phyloP scores from a whole-genome alignment of 2,113 vertebrate genomes.

The Triplophysa rosa region DNA sequence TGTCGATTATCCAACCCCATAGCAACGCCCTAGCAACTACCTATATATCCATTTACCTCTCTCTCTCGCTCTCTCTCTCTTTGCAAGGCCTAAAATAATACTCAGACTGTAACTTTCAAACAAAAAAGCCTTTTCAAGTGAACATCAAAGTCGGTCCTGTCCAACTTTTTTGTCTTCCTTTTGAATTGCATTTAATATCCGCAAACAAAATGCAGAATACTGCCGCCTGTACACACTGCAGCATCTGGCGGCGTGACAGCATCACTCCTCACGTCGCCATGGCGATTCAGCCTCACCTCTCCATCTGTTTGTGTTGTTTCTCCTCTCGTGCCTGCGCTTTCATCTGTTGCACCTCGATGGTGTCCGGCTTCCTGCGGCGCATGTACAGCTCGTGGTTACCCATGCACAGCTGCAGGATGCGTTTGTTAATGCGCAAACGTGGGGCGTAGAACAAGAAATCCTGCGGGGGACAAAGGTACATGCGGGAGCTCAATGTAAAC shows the following conservation, averaged over 20 bases:
- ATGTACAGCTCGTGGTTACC: constrained; percentile 97
- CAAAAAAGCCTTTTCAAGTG: no score
- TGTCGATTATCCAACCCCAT: no score
- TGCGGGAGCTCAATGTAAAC: not conserved
- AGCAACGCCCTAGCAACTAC: no score
- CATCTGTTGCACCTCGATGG: constrained; percentile 98
- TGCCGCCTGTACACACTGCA: not conserved
- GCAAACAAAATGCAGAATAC: not conserved
- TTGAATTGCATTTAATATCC: no score
- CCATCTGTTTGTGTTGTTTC: constrained; percentile 87
- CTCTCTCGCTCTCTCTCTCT: no score
- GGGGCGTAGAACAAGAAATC: constrained; percentile 95
- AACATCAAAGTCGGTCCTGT: no score
- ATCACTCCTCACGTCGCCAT: constrained; percentile 14
- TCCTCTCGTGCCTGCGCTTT: constrained; percentile 94
- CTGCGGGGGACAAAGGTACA: constrained; percentile 60
- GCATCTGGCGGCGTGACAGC: not conserved
- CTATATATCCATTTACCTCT: no score
- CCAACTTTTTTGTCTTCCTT: no score
- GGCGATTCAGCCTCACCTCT: constrained; percentile 73
- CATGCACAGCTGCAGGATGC: constrained; percentile 97
- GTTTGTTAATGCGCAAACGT: constrained; percentile 93
- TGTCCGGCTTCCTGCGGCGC: constrained; percentile 93
- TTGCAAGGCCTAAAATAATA: no score
- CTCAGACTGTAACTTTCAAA: no score